Evolutionary conservation across 2,888 invertebrate genomes (phyloP), one percentile per base, ranked within the genome.

Genomic region (Drosophila rubida): DNA sequence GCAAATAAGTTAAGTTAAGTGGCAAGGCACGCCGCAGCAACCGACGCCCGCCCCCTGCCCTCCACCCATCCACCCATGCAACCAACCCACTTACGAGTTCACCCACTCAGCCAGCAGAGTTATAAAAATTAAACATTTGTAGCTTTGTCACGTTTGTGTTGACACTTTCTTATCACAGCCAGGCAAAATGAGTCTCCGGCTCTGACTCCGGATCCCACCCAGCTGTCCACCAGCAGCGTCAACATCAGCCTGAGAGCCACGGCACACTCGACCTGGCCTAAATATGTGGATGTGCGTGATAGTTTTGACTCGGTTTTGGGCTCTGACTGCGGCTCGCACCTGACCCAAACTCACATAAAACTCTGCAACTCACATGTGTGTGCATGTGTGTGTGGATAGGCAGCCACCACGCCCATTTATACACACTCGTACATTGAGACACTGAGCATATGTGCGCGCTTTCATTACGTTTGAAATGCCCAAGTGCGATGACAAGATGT

Each of bases 101-200:
- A 23, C 53, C 1, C 22, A 25, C 25, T 9, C 13, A 11, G 7
- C 23, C 41, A 39, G 69, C 30, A 50, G 61, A 83, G 85, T 68
- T 82, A 85, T 85, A 85, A 88, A 84, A 85, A 85, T 85, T 85
- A 85, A 88, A 88, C 84, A 85, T 85, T 85, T 81, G 84, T 87
- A 85, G 88, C 86, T 85, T 87, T 89, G 85, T 86, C 85, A 86
- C 85, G 85, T 86, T 83, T 86, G 72, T 86, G 89, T 86, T 86
- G 85, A 86, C 85, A 86, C 85, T 86, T 89, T 89, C 85, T 86
- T 86, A 86, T 86, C 85, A 87, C 88, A 74, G 78, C 51, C 73
- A 46, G 61, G 61, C 69, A 51, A 81, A 75, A 77, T 71, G 67
- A 69, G 85, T 76, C 48, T 27, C 49, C 51, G 39, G 30, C 55